Evolutionary conservation across 2,113 vertebrate genomes (phyloP).

Genomic region (Glareola pratincola): DNA sequence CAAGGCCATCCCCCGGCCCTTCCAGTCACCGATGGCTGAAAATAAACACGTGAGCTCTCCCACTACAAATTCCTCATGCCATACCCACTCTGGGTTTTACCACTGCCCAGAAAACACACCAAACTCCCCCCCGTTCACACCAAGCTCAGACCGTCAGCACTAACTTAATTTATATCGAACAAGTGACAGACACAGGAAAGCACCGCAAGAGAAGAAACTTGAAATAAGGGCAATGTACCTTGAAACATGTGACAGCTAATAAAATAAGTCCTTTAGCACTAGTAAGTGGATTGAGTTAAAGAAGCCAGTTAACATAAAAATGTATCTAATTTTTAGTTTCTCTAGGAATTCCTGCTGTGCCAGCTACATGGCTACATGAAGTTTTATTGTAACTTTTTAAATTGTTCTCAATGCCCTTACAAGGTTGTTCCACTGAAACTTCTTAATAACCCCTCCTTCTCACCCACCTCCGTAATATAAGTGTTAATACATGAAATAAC

Average conservation of each 20-base stretch:
- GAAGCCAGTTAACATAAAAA: not conserved
- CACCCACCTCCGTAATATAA: not conserved
- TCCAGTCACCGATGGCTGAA: not conserved
- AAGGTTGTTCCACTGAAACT: not conserved
- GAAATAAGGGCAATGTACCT: rapidly evolving
- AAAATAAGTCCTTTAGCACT: not conserved
- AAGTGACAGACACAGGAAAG: not conserved
- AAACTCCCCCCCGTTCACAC: too few species aligned
- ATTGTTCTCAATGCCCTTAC: not conserved
- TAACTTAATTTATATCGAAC: not conserved
- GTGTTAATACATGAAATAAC: not conserved
- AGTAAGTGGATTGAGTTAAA: not conserved
- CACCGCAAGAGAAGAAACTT: not conserved
- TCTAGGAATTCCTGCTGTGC: not conserved
- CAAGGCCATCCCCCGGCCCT: not conserved
- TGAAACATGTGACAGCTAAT: not conserved
- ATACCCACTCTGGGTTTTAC: too few species aligned
- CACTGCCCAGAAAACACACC: not conserved
- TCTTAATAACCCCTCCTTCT: not conserved
- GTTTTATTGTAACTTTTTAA: not conserved
- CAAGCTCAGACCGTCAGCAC: not conserved
- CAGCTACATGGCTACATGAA: not conserved
- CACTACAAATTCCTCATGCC: not conserved
- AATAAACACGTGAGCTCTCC: not conserved
- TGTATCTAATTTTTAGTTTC: not conserved